Evolutionary conservation across 2,888 invertebrate species (phyloP), one percentile per base, ranked within the genome.

Genomic region (Yponomeuta sedellus): DNA sequence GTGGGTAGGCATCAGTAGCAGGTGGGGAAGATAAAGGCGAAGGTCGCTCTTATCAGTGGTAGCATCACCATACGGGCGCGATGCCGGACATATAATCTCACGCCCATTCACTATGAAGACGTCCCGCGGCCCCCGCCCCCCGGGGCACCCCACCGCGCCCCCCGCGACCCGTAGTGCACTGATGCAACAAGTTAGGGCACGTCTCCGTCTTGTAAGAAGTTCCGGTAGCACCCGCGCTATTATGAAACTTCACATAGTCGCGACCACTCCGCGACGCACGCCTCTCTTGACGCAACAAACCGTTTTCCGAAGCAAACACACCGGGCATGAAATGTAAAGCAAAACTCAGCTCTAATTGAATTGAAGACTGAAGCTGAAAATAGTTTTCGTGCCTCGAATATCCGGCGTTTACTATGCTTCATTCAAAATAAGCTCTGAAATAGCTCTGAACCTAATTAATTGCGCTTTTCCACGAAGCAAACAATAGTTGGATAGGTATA

Each of bases 91-190:
- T 88, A 25, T 34, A 34, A 88, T 88, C 89, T 86, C 88, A 87
- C 84, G 85, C 88, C 86, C 89, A 88, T 88, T 93, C 93, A 86
- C 92, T 88, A 83, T 86, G 82, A 86, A 88, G 87, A 86, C 85
- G 81, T 77, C 80, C 76, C 72, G 73, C 77, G 69, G 71, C 66
- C 71, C 72, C 57, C 68, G 67, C 74, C 70, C n/a, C 73, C 72
- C 73, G 70, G 72, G 74, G 76, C 73, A 69, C 78, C 78, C 76
- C 73, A 72, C 73, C 71, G 72, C 74, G 76, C 73, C 69, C 78
- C 78, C 76, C 16, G 44, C 74, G 70, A 73, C 72, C 67, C 78
- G 77, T 81, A 80, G 83, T 88, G 89, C 91, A 90, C 86, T 88
- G 82, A 86, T 90, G 90, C 90, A 90, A 90, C 90, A 90, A 90